phyloP scores from a whole-genome alignment of 1,140 invertebrate species.

The Muscidifurax raptorellus region DNA sequence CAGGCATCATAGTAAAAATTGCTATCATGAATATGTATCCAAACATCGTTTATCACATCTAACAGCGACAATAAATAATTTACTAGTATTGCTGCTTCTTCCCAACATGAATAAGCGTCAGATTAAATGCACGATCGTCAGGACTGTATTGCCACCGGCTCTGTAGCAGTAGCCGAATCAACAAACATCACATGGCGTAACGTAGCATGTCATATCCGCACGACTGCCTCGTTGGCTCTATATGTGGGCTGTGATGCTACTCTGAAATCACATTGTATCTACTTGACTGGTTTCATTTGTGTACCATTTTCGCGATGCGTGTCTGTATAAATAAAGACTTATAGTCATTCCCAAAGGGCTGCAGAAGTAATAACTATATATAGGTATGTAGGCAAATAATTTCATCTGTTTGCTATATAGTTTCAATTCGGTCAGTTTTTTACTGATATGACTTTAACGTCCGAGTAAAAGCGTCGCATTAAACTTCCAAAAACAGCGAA shows the following conservation, averaged over 20 bases:
- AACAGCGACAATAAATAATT: too few relatives aligned
- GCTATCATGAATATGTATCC: too few relatives aligned
- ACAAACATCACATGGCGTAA: neutral
- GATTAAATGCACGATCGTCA: too few relatives aligned
- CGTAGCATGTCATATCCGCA: slow-evolving; percentile 1
- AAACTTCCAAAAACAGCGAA: neutral
- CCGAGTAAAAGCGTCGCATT: too few relatives aligned
- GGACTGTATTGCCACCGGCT: neutral
- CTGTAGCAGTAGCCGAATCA: neutral
- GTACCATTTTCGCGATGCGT: neutral
- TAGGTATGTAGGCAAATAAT: too few relatives aligned
- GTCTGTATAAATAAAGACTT: neutral
- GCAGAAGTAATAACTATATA: too few relatives aligned
- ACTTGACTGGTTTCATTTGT: neutral
- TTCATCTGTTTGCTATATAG: too few relatives aligned
- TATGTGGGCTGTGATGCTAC: neutral
- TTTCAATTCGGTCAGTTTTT: too few relatives aligned
- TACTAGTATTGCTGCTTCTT: neutral
- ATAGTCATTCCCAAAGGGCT: too few relatives aligned
- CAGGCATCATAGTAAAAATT: too few relatives aligned
- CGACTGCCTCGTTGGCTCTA: neutral
- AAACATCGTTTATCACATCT: too few relatives aligned
- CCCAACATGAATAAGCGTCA: neutral
- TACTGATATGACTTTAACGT: too few relatives aligned
- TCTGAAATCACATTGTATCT: slow-evolving; percentile 16